These are phyloP conservation scores for Trachemys scripta DNA, from an alignment of 2,113 vertebrate genomes.

Conservation along the genomic window DNA sequence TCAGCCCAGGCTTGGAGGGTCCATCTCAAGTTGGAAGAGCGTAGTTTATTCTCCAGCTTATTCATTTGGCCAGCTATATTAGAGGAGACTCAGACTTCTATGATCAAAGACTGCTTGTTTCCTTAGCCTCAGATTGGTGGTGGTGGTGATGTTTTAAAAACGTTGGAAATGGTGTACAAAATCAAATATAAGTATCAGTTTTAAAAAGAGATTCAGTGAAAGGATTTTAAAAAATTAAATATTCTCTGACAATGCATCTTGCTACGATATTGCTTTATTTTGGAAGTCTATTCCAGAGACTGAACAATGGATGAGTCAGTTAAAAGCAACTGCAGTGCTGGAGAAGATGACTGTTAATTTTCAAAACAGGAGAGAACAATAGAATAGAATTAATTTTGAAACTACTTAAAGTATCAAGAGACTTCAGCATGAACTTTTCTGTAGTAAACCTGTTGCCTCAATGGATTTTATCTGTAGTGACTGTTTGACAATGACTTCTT, in stretches of 20 bases:
- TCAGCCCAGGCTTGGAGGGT: neutral
- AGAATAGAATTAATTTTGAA: conserved; percentile 26
- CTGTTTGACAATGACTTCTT: neutral
- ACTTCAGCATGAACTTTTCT: neutral
- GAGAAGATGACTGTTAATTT: conserved; percentile 54
- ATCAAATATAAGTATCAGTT: conserved; percentile 23
- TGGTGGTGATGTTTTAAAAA: neutral
- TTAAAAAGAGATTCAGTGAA: neutral
- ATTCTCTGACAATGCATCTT: neutral
- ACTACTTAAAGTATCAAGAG: conserved; percentile 7
- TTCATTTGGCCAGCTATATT: neutral
- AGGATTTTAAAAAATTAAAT: neutral
- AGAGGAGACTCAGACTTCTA: neutral
- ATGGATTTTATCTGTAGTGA: neutral
- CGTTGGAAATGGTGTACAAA: conserved; percentile 11
- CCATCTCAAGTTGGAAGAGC: neutral
- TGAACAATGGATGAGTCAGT: conserved; percentile 54
- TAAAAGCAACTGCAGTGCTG: conserved; percentile 46
- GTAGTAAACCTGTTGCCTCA: neutral
- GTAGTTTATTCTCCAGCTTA: neutral
- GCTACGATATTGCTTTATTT: conserved; percentile 28
- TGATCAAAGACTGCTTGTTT: neutral
- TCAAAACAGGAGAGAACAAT: conserved; percentile 24
- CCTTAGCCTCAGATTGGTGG: neutral
- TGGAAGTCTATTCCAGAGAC: neutral